Evolutionary conservation across 2,113 vertebrate genomes (phyloP).

Genomic region (Ceuthmochares aereus): DNA sequence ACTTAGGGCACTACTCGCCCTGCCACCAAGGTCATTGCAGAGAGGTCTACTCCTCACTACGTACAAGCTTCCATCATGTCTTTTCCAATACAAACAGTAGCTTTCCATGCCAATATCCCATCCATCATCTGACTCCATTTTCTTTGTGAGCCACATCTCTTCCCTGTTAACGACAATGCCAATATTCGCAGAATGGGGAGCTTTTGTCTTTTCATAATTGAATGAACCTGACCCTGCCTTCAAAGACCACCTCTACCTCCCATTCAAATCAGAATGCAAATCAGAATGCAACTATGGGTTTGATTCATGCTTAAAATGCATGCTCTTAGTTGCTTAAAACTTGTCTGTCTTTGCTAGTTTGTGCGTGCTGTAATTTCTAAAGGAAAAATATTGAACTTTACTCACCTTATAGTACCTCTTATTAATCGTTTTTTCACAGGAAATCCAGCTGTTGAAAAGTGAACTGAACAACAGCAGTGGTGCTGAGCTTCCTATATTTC

Average conservation of each 20-base stretch:
- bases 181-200: neutral
- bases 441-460: neutral
- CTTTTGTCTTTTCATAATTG: neutral
- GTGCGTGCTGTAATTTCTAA: neutral
- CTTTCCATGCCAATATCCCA: neutral
- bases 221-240: neutral
- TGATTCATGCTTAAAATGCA: neutral
- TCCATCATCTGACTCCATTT: neutral
- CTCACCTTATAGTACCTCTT: neutral
- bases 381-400: neutral
- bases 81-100: neutral
- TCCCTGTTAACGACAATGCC: neutral
- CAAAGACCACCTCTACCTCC: neutral
- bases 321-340: neutral
- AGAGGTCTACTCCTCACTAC: neutral
- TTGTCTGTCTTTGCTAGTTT: neutral
- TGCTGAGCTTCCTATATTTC: neutral
- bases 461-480: neutral
- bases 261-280: neutral
- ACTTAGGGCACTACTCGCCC: neutral
- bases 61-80: rapidly evolving
- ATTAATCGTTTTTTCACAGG: neutral
- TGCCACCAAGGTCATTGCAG: neutral
- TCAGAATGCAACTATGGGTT: neutral
- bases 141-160: neutral